Base-by-base conservation (phyloP, 1,140 invertebrate genomes). In the Diuraphis noxia region DNA sequence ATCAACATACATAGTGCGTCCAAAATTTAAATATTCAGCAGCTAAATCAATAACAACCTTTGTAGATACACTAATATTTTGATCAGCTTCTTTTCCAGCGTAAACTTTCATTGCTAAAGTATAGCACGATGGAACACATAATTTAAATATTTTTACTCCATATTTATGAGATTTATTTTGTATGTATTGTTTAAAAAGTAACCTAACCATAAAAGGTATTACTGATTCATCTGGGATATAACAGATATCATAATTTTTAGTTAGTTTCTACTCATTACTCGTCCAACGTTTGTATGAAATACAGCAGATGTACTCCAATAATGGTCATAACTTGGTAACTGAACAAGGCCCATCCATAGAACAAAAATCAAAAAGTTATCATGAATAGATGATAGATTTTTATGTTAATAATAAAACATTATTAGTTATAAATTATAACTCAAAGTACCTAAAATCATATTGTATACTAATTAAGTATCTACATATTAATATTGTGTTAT, bases 151-250 rank as follows among this genome's bases (percentile, higher is more conserved):
- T 93, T 94, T 94, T 34, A 94, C 92, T 30, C 94, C 93, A 92
- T 94, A 94, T 92, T 93, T 93, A 46, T 86, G 93, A 92, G 79
- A 92, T 92, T 94, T 94, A 38, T 92, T 93, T 36, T 93, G 93
- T 36, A 94, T 93, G 92, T 94, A 95, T 91, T 94, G 94, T 79
- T 93, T 93, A 87, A 94, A 93, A 41, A 79, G 79, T 46, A 94
- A 46, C 10, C 10, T 46, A 9, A 10, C 43, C 10, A 46, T 93
- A 87, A 94, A 93, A 41, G 56, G 79, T 41, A 94, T 92, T 34
- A 94, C 93, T n/a, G 92, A 93, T 92, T 94, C 94, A 92, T 95
- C 94, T 41, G 93, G 93, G 19, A 92, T 91, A 40, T 43, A 90
- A 81, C 43, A 17, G 52, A 91, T 88, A 79, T 90, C 88, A 88